Evolutionary conservation across 2,888 invertebrate species (phyloP).

Genomic region (Limnephilus auricula): DNA sequence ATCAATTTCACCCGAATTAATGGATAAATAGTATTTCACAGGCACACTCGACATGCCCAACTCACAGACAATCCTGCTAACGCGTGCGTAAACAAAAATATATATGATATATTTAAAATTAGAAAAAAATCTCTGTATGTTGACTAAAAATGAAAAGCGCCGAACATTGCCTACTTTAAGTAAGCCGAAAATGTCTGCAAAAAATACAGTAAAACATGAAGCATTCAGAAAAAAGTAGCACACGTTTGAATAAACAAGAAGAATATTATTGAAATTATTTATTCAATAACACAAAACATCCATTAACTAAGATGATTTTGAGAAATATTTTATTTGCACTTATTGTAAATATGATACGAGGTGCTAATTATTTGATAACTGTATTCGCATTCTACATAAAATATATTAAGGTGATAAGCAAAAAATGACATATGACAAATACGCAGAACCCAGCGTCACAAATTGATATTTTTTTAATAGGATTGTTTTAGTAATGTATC

Average conservation of each 20-base stretch:
- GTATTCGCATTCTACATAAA: not conserved
- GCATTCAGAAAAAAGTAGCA: not conserved
- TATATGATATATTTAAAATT: not conserved
- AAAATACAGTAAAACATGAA: not conserved
- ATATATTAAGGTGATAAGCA: not conserved
- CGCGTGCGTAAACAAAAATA: not conserved
- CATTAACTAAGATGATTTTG: not conserved
- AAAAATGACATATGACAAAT: not conserved
- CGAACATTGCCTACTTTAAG: not conserved
- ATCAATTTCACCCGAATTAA: too few relatives aligned
- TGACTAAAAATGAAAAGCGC: not conserved
- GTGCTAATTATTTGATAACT: not conserved
- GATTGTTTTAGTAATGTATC: not conserved
- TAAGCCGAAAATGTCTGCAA: not conserved
- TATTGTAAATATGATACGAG: not conserved
- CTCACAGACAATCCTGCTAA: not conserved
- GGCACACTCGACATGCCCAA: too few relatives aligned
- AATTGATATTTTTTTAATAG: not conserved
- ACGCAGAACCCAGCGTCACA: not conserved
- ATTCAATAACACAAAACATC: not conserved
- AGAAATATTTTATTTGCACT: not conserved
- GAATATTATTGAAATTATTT: not conserved
- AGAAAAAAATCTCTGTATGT: not conserved
- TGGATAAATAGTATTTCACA: too few relatives aligned
- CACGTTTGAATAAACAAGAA: not conserved